Evolutionary conservation across 30 jellyfish, hydroid and myxozoan genomes (phyloP).

Genomic region (Cassiopea andromeda): DNA sequence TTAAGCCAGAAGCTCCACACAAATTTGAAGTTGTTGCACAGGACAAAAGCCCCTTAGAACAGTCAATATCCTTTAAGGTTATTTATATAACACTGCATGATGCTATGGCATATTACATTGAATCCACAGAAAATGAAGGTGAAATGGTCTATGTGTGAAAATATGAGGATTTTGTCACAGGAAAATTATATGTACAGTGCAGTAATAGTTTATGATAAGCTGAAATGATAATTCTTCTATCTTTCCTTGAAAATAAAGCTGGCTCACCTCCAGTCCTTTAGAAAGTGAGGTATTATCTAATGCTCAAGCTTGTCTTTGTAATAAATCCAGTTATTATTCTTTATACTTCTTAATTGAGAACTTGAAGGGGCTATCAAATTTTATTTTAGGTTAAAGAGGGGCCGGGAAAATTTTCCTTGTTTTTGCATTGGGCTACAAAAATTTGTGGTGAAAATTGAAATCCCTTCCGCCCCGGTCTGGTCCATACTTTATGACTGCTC

Average conservation of each 20-base stretch:
- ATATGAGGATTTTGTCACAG: background rate
- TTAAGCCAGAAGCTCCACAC: too few relatives aligned
- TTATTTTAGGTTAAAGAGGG: background rate
- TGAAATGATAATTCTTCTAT: background rate
- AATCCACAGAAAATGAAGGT: background rate
- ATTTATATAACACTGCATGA: too few relatives aligned
- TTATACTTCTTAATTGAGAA: background rate
- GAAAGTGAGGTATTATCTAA: constrained; percentile 28
- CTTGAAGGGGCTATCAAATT: constrained; percentile 38
- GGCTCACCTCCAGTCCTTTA: constrained; percentile 18
- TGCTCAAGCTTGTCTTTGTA: background rate
- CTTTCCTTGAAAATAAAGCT: background rate
- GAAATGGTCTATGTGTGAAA: background rate
- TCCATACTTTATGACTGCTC: background rate
- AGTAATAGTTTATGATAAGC: background rate
- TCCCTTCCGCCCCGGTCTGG: constrained; percentile 24
- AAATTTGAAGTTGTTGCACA: too few relatives aligned
- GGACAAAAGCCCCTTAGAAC: too few relatives aligned
- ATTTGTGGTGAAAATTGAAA: background rate
- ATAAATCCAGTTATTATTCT: background rate
- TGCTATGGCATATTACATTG: background rate
- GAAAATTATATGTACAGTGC: too few relatives aligned
- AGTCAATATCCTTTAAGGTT: too few relatives aligned
- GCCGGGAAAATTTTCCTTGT: constrained; percentile 15
- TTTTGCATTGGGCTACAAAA: constrained; percentile 35